phyloP scores from a whole-genome alignment of 2,113 vertebrate genomes.

The Neogale vison region DNA sequence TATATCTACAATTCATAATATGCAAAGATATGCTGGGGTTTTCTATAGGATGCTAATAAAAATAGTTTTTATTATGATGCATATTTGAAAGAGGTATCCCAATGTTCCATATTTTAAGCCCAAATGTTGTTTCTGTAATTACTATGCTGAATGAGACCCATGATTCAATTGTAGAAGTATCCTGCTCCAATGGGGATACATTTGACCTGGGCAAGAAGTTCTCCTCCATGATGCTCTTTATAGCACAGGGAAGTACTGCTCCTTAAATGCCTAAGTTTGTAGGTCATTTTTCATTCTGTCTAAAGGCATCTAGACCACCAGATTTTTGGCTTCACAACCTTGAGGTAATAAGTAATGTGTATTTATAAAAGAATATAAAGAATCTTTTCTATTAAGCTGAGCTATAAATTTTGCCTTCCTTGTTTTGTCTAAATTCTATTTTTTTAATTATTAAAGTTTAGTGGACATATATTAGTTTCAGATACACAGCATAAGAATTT shows the following conservation, averaged over 20 bases:
- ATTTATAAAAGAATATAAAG: background rate
- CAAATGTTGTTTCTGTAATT: constrained; percentile 52
- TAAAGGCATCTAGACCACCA: background rate
- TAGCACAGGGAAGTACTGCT: background rate
- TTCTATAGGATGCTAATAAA: constrained; percentile 40
- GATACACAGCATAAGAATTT: background rate
- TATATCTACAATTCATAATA: constrained; percentile 27
- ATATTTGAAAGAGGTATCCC: constrained; percentile 49
- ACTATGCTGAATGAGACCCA: background rate
- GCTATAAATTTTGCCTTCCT: background rate
- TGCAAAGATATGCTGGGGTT: constrained; percentile 38
- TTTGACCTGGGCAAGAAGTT: background rate
- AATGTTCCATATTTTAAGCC: constrained; percentile 15
- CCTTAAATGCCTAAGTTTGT: background rate
- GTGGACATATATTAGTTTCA: background rate
- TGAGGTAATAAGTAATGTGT: background rate
- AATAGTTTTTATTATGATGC: constrained; percentile 52
- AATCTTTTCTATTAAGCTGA: background rate
- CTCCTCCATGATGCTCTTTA: background rate
- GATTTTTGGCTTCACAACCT: background rate
- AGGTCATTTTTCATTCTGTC: background rate
- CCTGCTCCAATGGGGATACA: background rate
- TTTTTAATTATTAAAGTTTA: background rate
- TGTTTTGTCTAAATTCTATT: background rate
- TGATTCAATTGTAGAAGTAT: background rate